Percentiles rank a stretch among this genome's conserved stretches.
phyloP scores from a whole-genome alignment of 1,140 invertebrate species.

The Lordiphosa clarofinis region DNA sequence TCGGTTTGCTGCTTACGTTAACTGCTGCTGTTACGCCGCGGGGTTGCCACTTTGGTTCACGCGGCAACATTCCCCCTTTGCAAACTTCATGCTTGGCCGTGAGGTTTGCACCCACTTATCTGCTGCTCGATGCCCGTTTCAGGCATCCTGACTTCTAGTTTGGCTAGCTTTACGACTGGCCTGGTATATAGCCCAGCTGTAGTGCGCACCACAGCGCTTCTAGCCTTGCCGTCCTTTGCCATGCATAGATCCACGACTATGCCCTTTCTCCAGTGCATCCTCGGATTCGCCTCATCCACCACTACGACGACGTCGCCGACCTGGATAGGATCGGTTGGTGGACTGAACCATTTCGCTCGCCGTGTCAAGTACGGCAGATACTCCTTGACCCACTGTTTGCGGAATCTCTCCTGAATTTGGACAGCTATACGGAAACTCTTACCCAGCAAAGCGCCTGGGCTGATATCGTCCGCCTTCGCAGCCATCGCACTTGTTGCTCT shows the following conservation, averaged over 20 bases:
- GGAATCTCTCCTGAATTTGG: background rate
- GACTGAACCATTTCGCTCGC: background rate
- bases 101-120: no score
- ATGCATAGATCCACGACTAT: background rate
- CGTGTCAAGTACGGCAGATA: background rate
- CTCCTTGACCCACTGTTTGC: no score
- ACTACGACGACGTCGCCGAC: background rate
- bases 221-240: background rate
- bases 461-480: background rate
- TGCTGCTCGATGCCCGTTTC: no score
- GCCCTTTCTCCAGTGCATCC: background rate
- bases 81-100: no score
- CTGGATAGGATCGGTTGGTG: background rate
- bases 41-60: no score
- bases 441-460: background rate
- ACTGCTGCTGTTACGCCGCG: no score
- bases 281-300: background rate
- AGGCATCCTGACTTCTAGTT: background rate
- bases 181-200: background rate
- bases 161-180: constrained; percentile 1
- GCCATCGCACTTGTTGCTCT: background rate
- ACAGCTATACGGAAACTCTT: constrained; percentile 1
- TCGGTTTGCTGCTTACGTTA: no score
- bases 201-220: background rate
- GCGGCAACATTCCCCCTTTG: no score